Evolutionary conservation across 2,113 vertebrate genomes (phyloP).

Genomic region (Petromus typicus): DNA sequence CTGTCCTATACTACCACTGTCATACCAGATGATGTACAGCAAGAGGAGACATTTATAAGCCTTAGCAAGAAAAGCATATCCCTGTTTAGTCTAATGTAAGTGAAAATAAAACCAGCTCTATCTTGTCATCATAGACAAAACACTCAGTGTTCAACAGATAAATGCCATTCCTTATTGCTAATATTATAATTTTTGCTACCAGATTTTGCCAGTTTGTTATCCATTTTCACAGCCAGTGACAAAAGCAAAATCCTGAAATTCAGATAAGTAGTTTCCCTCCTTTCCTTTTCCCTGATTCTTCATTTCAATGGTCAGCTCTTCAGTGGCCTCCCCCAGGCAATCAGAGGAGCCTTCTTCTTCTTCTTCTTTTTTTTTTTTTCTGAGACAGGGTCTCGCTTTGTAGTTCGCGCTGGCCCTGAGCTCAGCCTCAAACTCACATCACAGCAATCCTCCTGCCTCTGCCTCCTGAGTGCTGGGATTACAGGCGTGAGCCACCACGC

Average conservation of each 20-base stretch:
- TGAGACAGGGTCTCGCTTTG: too few relatives aligned
- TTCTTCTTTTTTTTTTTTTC: too few relatives aligned
- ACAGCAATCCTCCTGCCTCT: too few relatives aligned
- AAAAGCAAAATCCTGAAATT: background rate
- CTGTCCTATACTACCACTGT: background rate
- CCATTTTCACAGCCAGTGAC: background rate
- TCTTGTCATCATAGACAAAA: background rate
- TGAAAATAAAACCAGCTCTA: background rate
- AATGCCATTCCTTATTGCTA: background rate
- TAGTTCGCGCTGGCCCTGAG: too few relatives aligned
- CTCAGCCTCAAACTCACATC: too few relatives aligned
- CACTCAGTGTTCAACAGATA: background rate
- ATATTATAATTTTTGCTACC: background rate
- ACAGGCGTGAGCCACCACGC: too few relatives aligned
- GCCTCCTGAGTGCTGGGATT: too few relatives aligned
- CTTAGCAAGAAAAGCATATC: background rate
- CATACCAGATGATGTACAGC: background rate
- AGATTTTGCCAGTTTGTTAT: background rate
- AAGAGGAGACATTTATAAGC: background rate
- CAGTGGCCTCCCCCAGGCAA: background rate
- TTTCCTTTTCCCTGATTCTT: background rate
- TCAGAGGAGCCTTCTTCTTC: background rate
- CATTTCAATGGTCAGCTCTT: background rate
- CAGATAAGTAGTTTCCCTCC: background rate
- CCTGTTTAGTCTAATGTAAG: background rate